Conservation (phyloP, 2,888 invertebrate genomes). For the Hypolimnas misippus region DNA sequence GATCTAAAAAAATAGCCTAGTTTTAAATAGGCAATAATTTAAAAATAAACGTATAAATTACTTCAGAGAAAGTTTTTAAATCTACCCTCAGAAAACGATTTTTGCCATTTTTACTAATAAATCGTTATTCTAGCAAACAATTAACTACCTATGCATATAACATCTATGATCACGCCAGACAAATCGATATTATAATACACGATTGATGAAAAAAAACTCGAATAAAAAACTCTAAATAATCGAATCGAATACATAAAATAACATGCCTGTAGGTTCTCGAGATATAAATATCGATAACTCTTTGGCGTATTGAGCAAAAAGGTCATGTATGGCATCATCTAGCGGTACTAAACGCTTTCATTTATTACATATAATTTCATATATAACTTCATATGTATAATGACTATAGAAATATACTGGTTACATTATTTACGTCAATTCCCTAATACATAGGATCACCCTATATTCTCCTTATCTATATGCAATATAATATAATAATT, state of each 20-base stretch:
- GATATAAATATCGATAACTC: conserved; percentile 50
- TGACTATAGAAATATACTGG: conserved; percentile 58
- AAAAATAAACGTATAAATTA: too few relatives aligned
- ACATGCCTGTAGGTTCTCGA: conserved; percentile 17
- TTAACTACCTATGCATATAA: not conserved
- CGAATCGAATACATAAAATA: conserved; percentile 14
- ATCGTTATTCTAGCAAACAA: not conserved
- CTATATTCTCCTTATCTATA: conserved; percentile 66
- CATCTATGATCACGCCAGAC: not conserved
- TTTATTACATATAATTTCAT: conserved; percentile 45
- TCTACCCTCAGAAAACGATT: too few relatives aligned
- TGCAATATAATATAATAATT: conserved; percentile 41
- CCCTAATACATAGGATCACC: conserved; percentile 69
- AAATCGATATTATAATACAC: too few relatives aligned
- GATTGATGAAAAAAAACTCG: not conserved
- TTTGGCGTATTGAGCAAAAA: conserved; percentile 82
- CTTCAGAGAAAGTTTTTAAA: too few relatives aligned
- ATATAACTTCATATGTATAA: conserved; percentile 44
- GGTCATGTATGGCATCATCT: conserved; percentile 52
- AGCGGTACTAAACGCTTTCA: conserved; percentile 68
- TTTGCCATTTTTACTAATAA: not conserved
- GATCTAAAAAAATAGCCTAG: too few relatives aligned
- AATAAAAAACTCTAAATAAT: conserved; percentile 27
- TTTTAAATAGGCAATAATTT: too few relatives aligned
- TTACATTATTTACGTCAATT: conserved; percentile 65